These are phyloP conservation scores for Enteromius unitaeniatus DNA, from an alignment of 2,797 vertebrate genomes.

Conservation along the genomic window DNA sequence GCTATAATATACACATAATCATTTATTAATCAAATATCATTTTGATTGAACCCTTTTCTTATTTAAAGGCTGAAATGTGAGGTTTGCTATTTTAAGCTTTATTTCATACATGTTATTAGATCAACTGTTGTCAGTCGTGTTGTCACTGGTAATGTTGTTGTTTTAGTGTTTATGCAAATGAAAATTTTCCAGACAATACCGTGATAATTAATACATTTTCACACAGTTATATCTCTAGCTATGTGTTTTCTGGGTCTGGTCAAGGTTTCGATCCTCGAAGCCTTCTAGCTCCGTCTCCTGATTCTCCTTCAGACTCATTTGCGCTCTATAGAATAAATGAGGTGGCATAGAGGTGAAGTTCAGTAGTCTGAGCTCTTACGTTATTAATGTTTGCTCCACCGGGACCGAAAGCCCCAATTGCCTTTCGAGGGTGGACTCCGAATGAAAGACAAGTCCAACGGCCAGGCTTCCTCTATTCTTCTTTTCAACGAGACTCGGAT, in stretches of 20 bases:
- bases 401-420: constrained; percentile 69
- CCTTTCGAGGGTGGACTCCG: constrained; percentile 77
- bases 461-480: constrained; percentile 78
- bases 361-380: constrained; percentile 71
- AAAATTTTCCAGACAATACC: not conserved
- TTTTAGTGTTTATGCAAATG: not conserved
- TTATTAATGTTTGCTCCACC: constrained; percentile 76
- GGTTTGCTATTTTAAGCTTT: not conserved
- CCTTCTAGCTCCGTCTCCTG: constrained; percentile 3
- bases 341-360: constrained; percentile 64
- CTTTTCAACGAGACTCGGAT: constrained; percentile 72
- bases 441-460: constrained; percentile 81
- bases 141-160: not conserved
- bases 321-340: constrained; percentile 29
- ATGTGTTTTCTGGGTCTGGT: not conserved
- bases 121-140: not conserved
- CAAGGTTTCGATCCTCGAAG: not conserved
- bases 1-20: not conserved
- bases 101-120: not conserved
- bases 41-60: not conserved
- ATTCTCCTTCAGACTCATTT: constrained; percentile 34
- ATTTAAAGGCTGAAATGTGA: not conserved
- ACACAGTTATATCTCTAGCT: not conserved
- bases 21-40: not conserved
- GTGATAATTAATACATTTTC: not conserved